A percentile compares a stretch with the other conserved stretches of the same genome.
Evolutionary conservation across 1,140 invertebrate species (phyloP).

Genomic region (Drosophila nannoptera): DNA sequence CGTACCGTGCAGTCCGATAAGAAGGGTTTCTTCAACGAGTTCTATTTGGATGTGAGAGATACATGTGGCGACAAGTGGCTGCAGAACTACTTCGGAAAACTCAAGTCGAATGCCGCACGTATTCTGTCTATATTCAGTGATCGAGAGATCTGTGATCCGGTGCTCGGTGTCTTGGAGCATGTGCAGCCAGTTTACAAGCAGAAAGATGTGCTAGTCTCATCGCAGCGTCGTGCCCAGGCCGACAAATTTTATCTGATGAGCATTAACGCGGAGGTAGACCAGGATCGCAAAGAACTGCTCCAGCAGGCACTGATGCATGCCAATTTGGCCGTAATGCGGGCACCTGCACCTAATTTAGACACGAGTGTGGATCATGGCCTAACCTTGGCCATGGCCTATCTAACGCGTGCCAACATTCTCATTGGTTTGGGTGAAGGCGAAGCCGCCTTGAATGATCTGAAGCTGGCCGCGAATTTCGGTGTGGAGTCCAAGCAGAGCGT

Average conservation of each 20-base stretch:
- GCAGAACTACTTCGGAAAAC: conserved; percentile 80
- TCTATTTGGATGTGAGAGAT: conserved; percentile 79
- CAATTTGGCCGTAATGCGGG: conserved; percentile 83
- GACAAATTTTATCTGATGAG: conserved; percentile 79
- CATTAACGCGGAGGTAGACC: conserved; percentile 4
- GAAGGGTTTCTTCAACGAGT: conserved; percentile 82
- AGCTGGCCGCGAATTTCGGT: conserved; percentile 82
- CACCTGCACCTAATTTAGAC: conserved; percentile 81
- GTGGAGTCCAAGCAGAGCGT: conserved; percentile 81
- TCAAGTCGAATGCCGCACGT: conserved; percentile 80
- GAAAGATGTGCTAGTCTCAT: conserved; percentile 79
- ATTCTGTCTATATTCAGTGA: conserved; percentile 80
- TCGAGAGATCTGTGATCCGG: conserved; percentile 79
- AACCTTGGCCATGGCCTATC: conserved; percentile 82
- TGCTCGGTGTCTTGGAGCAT: conserved; percentile 79
- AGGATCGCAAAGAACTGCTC: conserved; percentile 71
- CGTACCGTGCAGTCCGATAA: conserved; percentile 82
- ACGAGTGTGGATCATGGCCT: conserved; percentile 81
- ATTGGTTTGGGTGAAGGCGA: conserved; percentile 80
- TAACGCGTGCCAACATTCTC: conserved; percentile 82
- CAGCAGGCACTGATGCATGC: conserved; percentile 81
- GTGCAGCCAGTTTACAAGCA: conserved; percentile 79
- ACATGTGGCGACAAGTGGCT: conserved; percentile 80
- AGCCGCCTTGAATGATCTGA: conserved; percentile 82
- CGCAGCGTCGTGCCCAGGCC: conserved; percentile 79